Conservation (phyloP, 2,888 invertebrate genomes). For the Abrostola tripartita region DNA sequence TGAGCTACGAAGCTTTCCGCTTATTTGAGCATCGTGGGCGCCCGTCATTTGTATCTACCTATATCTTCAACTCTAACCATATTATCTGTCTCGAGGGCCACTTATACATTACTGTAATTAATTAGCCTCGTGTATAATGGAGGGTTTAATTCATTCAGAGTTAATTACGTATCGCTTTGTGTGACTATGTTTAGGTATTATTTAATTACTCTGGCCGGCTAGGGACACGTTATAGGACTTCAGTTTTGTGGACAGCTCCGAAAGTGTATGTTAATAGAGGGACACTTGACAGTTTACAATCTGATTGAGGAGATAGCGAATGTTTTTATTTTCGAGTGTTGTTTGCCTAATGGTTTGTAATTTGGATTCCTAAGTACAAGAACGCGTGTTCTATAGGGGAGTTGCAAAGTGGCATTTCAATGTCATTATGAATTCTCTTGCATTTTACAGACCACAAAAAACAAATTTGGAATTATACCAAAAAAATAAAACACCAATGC, state of each 20-base stretch:
- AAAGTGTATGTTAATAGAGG: neutral
- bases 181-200: conserved; percentile 25
- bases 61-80: conserved; percentile 31
- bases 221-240: neutral
- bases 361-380: too few species aligned
- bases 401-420: too few species aligned
- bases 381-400: too few species aligned
- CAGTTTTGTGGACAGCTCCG: neutral
- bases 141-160: conserved; percentile 47
- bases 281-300: neutral
- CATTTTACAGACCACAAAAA: too few species aligned
- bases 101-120: conserved; percentile 50
- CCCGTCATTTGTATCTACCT: conserved; percentile 14
- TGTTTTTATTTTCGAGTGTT: too few species aligned
- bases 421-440: too few species aligned
- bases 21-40: conserved; percentile 16
- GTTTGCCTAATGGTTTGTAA: too few species aligned
- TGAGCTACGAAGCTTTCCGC: conserved; percentile 4
- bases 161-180: conserved; percentile 46
- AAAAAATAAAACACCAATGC: too few species aligned
- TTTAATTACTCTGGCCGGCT: conserved; percentile 19
- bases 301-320: too few species aligned
- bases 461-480: too few species aligned
- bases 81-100: conserved; percentile 43
- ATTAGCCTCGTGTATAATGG: conserved; percentile 46